These are phyloP conservation scores for Andrena chrysosceles DNA, from an alignment of 2,888 invertebrate species.

Conservation along the genomic window DNA sequence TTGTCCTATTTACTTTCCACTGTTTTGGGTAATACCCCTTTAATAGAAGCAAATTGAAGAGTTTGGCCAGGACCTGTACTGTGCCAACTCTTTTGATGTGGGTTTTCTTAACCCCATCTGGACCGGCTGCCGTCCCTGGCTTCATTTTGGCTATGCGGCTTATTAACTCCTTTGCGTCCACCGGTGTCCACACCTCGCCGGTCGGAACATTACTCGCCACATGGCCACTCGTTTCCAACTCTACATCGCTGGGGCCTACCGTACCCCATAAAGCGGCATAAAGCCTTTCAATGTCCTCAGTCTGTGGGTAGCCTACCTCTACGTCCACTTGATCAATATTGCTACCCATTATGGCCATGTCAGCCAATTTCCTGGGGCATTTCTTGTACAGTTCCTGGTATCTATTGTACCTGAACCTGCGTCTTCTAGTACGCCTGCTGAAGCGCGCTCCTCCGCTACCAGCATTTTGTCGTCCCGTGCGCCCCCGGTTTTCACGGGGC, in stretches of 20 bases:
- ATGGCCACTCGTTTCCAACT: background rate
- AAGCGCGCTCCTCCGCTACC: background rate
- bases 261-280: constrained; percentile 73
- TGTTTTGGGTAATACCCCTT: constrained; percentile 25
- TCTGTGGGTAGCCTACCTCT: background rate
- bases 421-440: background rate
- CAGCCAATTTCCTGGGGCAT: constrained; percentile 72
- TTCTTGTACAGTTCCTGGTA: constrained; percentile 77
- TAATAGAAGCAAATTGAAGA: constrained; percentile 33
- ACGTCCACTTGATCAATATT: accelerated
- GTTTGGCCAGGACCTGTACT: background rate
- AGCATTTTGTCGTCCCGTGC: accelerated
- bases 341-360: constrained; percentile 23
- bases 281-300: constrained; percentile 56
- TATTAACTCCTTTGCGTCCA: constrained; percentile 45
- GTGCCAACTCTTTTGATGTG: constrained; percentile 48
- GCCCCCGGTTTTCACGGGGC: too few species aligned
- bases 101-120: constrained; percentile 63
- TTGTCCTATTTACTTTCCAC: constrained; percentile 78
- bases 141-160: constrained; percentile 59
- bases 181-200: background rate
- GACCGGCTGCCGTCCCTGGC: constrained; percentile 66
- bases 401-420: constrained; percentile 64
- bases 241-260: constrained; percentile 5
- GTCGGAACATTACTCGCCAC: accelerated